Evolutionary conservation across 2,888 invertebrate species (phyloP).

Genomic region (Hemaris fuciformis): DNA sequence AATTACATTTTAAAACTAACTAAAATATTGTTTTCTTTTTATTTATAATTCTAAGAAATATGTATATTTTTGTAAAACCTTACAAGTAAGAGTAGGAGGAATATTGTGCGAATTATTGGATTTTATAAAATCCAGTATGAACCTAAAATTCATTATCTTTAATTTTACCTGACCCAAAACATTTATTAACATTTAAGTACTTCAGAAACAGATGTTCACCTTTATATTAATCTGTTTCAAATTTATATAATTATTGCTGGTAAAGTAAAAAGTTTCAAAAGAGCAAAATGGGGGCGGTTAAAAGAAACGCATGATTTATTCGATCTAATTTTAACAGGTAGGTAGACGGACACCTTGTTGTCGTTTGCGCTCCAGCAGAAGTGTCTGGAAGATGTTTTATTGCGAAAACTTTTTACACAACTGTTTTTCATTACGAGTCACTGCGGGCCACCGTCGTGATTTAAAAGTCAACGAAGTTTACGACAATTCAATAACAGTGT

Average conservation of each 20-base stretch:
- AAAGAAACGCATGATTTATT: background rate
- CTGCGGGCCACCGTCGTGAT: conserved; percentile 37
- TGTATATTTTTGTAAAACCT: too few relatives aligned
- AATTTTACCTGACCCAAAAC: too few relatives aligned
- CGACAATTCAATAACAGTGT: conserved; percentile 21
- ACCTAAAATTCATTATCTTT: too few relatives aligned
- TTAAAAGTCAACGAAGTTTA: conserved; percentile 53
- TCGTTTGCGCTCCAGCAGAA: conserved; percentile 48
- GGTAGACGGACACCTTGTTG: conserved; percentile 23
- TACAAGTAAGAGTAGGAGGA: too few relatives aligned
- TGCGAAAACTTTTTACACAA: conserved; percentile 66
- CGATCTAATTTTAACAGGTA: conserved; percentile 11
- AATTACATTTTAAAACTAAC: too few relatives aligned
- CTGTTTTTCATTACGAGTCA: conserved; percentile 57
- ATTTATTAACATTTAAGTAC: too few relatives aligned
- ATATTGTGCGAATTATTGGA: too few relatives aligned
- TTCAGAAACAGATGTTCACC: too few relatives aligned
- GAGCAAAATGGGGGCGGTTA: background rate
- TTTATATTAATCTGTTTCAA: background rate
- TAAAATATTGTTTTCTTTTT: too few relatives aligned
- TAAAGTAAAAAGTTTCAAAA: background rate
- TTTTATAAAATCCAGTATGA: too few relatives aligned
- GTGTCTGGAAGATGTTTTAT: conserved; percentile 51
- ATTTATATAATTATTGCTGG: background rate
- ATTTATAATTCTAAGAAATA: too few relatives aligned